Evolutionary conservation across 2,797 vertebrate species (phyloP).

Genomic region (Tenualosa ilisha): DNA sequence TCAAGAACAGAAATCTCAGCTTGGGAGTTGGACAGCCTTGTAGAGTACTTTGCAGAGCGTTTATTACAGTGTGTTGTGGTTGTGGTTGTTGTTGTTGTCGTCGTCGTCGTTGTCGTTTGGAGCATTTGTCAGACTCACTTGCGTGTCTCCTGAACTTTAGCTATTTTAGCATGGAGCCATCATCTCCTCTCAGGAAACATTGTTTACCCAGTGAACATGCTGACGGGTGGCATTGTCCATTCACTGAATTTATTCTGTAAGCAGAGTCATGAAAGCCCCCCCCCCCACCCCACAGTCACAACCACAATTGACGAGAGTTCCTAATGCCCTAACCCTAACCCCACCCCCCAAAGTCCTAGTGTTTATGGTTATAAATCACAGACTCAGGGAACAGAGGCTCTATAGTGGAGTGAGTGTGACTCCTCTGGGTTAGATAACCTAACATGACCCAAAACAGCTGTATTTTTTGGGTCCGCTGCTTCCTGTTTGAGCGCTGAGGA

Average conservation of each 20-base stretch:
- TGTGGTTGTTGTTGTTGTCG: too few species aligned
- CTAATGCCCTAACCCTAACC: not conserved
- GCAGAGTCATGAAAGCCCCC: not conserved
- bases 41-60: too few species aligned
- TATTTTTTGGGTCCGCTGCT: constrained; percentile 26
- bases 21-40: not conserved
- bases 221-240: not conserved
- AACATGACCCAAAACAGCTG: constrained; percentile 15
- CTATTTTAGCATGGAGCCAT: not conserved
- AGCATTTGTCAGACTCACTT: not conserved
- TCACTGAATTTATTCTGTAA: not conserved
- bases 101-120: not conserved
- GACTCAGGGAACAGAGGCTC: not conserved
- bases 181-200: not conserved
- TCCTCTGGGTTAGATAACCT: constrained; percentile 25
- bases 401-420: not conserved
- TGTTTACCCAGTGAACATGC: not conserved
- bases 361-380: constrained; percentile 19
- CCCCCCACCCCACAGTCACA: not conserved
- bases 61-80: too few species aligned
- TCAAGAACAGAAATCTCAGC: not conserved
- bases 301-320: not conserved
- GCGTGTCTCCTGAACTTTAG: not conserved
- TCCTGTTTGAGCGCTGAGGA: constrained; percentile 19
- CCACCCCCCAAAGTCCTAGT: not conserved